Base-by-base conservation (phyloP, 2,888 invertebrate genomes). In the Chaetogeoica ovagalla region DNA sequence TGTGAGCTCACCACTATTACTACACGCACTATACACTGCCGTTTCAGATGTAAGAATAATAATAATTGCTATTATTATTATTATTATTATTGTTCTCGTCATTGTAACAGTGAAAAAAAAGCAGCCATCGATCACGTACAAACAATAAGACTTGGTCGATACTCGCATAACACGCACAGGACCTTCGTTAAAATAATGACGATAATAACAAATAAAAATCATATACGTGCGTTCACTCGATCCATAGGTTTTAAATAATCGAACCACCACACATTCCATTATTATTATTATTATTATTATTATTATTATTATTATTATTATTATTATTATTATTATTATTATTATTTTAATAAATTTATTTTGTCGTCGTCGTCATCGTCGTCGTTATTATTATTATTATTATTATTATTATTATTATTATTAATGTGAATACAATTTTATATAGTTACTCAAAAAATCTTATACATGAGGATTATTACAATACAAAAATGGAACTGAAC, bases 71-170 rank as follows among this genome's bases (percentile, higher is more conserved):
- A 65, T 66, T 75, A 30, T 55, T 69, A 63, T 37, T 39, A 55
- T 66, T 66, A 19, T 55, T 70, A 63, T 66, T 77, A 79, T 79
- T 79, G 70, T 79, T 79, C 70, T 79, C 77, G 19, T 48, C 69
- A 68, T 59, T 43, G 43, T 74, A 65, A 15, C 13, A 52, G 48
- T 59, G 68, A 77, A 77, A 77, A 69, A 30, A 30, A 77, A 60
- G 62, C 69, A 62, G 70, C 62, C 77, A 77, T 77, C 77, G 77
- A 77, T 77, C 77, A 77, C 77, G 70, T 69, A 77, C 77, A 77
- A 62, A 77, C 70, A 77, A 77, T 77, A 77, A 70, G 77, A 62
- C 52, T 59, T 37, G 43, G 75, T 66, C 62, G 73, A 66, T 55
- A 21, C 63, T 30, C 4, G 30, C 57, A 69, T 63, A 69, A 70